Evolutionary conservation across 2,888 invertebrate genomes (phyloP).

Genomic region (Onchidella celtica): DNA sequence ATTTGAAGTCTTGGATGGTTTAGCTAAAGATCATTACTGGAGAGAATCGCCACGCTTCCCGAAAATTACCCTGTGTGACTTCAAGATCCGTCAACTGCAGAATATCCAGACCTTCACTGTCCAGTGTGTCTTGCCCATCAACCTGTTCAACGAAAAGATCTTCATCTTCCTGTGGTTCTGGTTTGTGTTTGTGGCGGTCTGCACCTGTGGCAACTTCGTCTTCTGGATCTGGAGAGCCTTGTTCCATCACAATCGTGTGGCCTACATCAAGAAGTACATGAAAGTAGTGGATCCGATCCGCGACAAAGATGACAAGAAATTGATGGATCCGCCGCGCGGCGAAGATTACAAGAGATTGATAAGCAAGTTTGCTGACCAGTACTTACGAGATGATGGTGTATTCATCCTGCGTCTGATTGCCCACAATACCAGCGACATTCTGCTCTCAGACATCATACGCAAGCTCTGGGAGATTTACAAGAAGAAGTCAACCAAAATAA

Average conservation of each 20-base stretch:
- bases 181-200: constrained; percentile 70
- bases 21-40: constrained; percentile 64
- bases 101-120: constrained; percentile 74
- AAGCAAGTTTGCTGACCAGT: constrained; percentile 69
- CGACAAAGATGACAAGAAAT: constrained; percentile 68
- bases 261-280: constrained; percentile 73
- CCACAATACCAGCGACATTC: constrained; percentile 73
- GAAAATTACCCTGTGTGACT: constrained; percentile 72
- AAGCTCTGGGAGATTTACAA: constrained; percentile 70
- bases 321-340: no score
- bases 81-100: constrained; percentile 72
- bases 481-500: constrained; percentile 64
- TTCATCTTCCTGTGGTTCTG: constrained; percentile 79
- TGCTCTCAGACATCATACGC: constrained; percentile 69
- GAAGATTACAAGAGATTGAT: no score
- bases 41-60: constrained; percentile 71
- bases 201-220: constrained; percentile 70
- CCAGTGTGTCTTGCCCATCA: constrained; percentile 75
- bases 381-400: constrained; percentile 71
- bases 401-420: constrained; percentile 73
- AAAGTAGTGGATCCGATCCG: constrained; percentile 69
- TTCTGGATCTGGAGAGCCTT: constrained; percentile 71
- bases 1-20: constrained; percentile 65
- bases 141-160: constrained; percentile 78
- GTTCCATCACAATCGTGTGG: constrained; percentile 66